phyloP scores from a whole-genome alignment of 2,888 invertebrate genomes.

The Opisthograptis luteolata region DNA sequence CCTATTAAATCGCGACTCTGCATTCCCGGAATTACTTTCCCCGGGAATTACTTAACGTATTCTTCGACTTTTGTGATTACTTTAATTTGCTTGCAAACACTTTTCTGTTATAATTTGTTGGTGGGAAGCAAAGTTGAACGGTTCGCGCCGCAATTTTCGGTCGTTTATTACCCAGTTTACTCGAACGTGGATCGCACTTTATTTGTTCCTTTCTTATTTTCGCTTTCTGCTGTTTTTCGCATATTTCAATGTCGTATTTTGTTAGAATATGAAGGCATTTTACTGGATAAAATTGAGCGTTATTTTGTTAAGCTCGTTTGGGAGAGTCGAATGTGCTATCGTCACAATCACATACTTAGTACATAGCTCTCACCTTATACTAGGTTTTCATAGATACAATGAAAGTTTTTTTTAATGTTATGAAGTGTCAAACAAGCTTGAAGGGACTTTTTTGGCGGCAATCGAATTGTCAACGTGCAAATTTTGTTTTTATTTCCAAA shows the following conservation, averaged over 20 bases:
- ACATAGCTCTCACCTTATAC: no score
- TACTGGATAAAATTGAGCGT: no score
- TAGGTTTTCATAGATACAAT: no score
- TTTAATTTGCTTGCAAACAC: slow-evolving; percentile 46
- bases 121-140: slow-evolving; percentile 42
- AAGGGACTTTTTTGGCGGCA: no score
- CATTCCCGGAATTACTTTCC: slow-evolving; percentile 34
- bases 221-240: slow-evolving; percentile 1
- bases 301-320: no score
- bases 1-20: slow-evolving; percentile 34
- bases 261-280: no score
- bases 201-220: slow-evolving; percentile 14
- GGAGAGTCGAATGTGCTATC: no score
- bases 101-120: slow-evolving; percentile 56
- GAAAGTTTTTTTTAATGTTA: no score
- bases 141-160: slow-evolving; percentile 44
- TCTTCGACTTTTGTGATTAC: slow-evolving; percentile 42
- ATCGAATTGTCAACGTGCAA: no score
- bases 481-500: no score
- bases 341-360: no score
- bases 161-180: slow-evolving; percentile 41
- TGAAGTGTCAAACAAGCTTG: no score
- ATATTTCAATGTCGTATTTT: background rate
- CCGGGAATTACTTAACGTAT: slow-evolving; percentile 34
- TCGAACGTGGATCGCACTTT: slow-evolving; percentile 26